phyloP scores from a whole-genome alignment of 92 coral and sea anemone genomes.

The Micromussa lordhowensis region DNA sequence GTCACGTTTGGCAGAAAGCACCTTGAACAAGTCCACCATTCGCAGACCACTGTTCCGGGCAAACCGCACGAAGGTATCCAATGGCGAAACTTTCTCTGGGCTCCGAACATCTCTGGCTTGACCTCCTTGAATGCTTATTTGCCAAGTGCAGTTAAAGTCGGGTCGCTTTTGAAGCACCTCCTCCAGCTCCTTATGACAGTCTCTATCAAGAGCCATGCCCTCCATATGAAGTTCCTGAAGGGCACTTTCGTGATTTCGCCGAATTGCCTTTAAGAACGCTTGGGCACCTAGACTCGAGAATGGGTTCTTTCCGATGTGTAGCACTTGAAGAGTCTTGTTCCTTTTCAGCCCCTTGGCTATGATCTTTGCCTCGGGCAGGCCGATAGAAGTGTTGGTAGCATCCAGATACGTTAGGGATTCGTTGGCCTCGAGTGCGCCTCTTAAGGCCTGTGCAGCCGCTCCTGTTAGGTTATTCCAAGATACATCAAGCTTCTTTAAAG shows the following conservation, averaged over 20 bases:
- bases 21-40: constrained; percentile 71
- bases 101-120: constrained; percentile 13
- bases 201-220: constrained; percentile 58
- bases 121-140: constrained; percentile 64
- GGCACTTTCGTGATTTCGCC: constrained; percentile 53
- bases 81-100: constrained; percentile 43
- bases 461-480: constrained; percentile 74
- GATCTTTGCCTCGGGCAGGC: constrained; percentile 57
- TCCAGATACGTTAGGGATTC: constrained; percentile 55
- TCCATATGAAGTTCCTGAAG: constrained; percentile 56
- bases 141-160: constrained; percentile 68
- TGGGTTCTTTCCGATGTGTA: constrained; percentile 65
- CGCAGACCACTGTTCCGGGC: constrained; percentile 56
- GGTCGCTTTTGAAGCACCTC: constrained; percentile 57
- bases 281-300: constrained; percentile 64
- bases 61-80: constrained; percentile 61
- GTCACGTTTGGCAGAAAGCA: constrained; percentile 45
- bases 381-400: constrained; percentile 65
- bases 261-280: constrained; percentile 55
- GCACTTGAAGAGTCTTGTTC: constrained; percentile 59
- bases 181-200: constrained; percentile 59
- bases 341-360: constrained; percentile 65
- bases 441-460: constrained; percentile 61
- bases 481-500: constrained; percentile 62
- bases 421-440: constrained; percentile 41